Evolutionary conservation across 2,888 invertebrate genomes (phyloP).

Genomic region (Thelaira solivaga): DNA sequence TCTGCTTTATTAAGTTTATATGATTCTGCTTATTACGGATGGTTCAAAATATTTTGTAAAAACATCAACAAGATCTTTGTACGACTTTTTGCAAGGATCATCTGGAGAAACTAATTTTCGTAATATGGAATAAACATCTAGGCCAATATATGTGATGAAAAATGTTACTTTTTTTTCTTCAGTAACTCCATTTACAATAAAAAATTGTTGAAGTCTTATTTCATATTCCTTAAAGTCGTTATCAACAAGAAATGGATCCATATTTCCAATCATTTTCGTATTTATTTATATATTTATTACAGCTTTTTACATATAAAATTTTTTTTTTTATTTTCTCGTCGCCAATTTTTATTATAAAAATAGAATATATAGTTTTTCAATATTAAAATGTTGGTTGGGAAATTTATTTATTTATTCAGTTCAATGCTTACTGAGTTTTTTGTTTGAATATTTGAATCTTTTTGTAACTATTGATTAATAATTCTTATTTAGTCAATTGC

Average conservation of each 20-base stretch:
- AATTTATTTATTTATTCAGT: no score
- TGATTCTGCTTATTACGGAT: slow-evolving; percentile 16
- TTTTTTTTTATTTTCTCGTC: no score
- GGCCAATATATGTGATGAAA: slow-evolving; percentile 35
- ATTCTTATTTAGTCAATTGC: no score
- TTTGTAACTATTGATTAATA: no score
- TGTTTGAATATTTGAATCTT: no score
- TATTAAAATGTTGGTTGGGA: no score
- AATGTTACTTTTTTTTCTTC: slow-evolving; percentile 16
- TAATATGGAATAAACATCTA: slow-evolving; percentile 18
- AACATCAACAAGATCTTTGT: slow-evolving; percentile 23
- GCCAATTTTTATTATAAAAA: no score
- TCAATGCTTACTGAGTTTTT: no score
- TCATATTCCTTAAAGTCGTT: slow-evolving; percentile 51
- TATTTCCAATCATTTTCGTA: slow-evolving; percentile 55
- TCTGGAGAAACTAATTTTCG: slow-evolving; percentile 20
- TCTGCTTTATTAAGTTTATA: slow-evolving; percentile 47
- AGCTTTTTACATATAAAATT: no score
- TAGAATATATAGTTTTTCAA: no score
- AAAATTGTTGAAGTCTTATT: slow-evolving; percentile 42
- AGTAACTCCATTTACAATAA: slow-evolving; percentile 7
- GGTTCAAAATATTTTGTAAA: slow-evolving; percentile 43
- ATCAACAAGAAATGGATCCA: slow-evolving; percentile 51
- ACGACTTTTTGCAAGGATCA: slow-evolving; percentile 17
- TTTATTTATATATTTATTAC: no score